Conservation (phyloP, 92 coral and sea anemone genomes). For the Actinernus sp. region DNA sequence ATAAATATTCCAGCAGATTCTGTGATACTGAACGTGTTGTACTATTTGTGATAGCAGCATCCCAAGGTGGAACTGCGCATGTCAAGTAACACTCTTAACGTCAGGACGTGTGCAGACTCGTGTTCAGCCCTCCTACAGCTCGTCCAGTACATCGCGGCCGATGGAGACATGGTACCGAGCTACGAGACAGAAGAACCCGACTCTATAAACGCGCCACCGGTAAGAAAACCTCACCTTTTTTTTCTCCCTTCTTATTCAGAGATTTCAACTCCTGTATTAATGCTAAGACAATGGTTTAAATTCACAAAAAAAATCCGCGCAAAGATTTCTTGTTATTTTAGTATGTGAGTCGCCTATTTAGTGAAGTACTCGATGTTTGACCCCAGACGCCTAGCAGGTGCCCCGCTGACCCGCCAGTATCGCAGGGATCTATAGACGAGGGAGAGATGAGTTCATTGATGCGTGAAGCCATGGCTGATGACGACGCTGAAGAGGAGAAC, state of each 20-base stretch:
- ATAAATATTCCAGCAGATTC: neutral
- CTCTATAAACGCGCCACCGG: conserved; percentile 51
- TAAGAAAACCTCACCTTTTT: no score
- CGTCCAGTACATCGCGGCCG: conserved; percentile 92
- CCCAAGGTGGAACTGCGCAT: conserved; percentile 93
- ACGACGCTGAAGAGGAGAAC: conserved; percentile 6
- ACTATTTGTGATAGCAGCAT: conserved; percentile 53
- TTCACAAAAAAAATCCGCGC: no score
- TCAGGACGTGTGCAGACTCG: conserved; percentile 98
- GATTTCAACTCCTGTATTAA: no score
- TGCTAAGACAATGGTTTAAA: no score
- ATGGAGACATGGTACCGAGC: conserved; percentile 95
- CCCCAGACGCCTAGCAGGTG: conserved; percentile 85
- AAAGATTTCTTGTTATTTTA: no score
- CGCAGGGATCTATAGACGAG: conserved; percentile 86
- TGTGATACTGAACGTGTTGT: no score
- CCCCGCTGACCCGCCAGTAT: conserved; percentile 88
- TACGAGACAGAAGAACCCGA: conserved; percentile 77
- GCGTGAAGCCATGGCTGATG: conserved; percentile 98
- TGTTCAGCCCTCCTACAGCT: conserved; percentile 94
- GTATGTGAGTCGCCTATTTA: no score
- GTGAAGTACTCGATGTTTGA: neutral
- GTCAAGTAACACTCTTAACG: conserved; percentile 87
- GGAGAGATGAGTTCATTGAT: conserved; percentile 85
- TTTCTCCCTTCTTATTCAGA: no score